phyloP scores from a whole-genome alignment of 2,113 vertebrate species.

The Pseudonaja textilis region DNA sequence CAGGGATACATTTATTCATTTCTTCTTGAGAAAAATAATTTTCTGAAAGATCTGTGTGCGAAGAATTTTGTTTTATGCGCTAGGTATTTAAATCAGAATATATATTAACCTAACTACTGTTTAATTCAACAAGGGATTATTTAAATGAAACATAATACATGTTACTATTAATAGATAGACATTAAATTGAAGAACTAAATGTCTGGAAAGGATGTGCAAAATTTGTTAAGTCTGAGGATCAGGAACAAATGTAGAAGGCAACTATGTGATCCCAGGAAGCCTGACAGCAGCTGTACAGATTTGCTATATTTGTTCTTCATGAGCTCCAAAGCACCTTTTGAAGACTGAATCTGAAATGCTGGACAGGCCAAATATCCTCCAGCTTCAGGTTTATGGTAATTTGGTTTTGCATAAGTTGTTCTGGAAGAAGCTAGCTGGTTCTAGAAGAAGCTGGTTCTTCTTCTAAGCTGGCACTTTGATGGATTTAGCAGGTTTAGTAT shows the following conservation, averaged over 20 bases:
- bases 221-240: not conserved
- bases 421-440: not conserved
- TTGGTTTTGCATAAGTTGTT: not conserved
- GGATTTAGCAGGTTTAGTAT: not conserved
- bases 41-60: not conserved
- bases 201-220: not conserved
- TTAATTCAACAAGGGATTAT: not conserved
- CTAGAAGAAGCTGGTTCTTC: not conserved
- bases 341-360: not conserved
- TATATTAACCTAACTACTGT: not conserved
- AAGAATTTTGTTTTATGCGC: not conserved
- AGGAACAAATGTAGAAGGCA: not conserved
- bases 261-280: not conserved
- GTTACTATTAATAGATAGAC: not conserved
- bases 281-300: not conserved
- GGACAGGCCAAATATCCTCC: not conserved
- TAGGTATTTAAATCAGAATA: not conserved
- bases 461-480: not conserved
- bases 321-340: not conserved
- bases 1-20: not conserved
- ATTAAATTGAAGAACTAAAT: not conserved
- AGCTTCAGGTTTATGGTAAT: not conserved
- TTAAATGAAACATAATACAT: not conserved
- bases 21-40: not conserved
- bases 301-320: not conserved